Percentiles rank a stretch among this genome's conserved stretches.
phyloP scores from a whole-genome alignment of 2,113 vertebrate species.

The Siphamia tubifer region DNA sequence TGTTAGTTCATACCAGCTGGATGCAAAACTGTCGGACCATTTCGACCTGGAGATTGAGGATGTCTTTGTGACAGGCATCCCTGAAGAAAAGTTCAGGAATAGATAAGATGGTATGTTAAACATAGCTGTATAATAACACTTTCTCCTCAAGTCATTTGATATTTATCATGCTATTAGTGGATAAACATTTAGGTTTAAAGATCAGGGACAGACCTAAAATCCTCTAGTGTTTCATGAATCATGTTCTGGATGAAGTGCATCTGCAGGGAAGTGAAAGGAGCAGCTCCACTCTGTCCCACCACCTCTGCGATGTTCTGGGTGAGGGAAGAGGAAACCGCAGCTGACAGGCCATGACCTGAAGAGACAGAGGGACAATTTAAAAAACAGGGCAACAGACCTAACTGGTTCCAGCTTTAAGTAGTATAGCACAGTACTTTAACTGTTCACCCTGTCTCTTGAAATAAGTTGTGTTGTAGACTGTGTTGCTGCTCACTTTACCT shows the following conservation, averaged over 20 bases:
- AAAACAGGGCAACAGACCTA: neutral
- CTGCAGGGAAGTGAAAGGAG: conserved; percentile 89
- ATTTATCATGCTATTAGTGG: too few relatives aligned
- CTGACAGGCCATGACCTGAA: conserved; percentile 38
- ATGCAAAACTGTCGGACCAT: conserved; percentile 98
- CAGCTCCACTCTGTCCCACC: conserved; percentile 81
- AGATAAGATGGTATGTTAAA: neutral
- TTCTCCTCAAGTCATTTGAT: too few relatives aligned
- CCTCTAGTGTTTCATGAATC: conserved; percentile 95
- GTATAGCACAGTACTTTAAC: too few relatives aligned
- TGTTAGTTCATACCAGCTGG: conserved; percentile 84
- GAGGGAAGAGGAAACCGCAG: conserved; percentile 81
- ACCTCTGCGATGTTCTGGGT: conserved; percentile 87
- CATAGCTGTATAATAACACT: neutral
- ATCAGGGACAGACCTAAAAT: conserved; percentile 84
- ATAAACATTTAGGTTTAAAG: too few relatives aligned
- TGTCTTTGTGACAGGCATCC: conserved; percentile 91
- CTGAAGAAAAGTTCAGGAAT: conserved; percentile 62
- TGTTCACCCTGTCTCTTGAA: too few relatives aligned
- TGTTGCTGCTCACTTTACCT: conserved; percentile 37
- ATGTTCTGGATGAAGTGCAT: conserved; percentile 95
- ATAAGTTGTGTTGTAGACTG: too few relatives aligned
- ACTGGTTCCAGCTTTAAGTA: neutral
- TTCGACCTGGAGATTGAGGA: conserved; percentile 97
- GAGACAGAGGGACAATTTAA: neutral